phyloP scores from a whole-genome alignment of 1,140 invertebrate genomes.

The Metopolophium dirhodum region DNA sequence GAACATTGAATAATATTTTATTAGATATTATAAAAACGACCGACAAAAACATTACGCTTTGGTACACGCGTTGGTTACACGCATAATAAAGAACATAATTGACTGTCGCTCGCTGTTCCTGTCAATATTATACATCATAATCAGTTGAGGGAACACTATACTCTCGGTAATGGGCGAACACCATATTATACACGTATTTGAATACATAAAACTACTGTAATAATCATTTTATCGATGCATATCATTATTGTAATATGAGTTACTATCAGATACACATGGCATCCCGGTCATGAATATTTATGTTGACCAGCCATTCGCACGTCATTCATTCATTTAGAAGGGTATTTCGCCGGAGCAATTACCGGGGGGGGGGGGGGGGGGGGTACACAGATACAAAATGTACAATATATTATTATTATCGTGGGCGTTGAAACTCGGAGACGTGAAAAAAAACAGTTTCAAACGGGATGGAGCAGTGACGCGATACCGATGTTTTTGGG shows the following conservation, averaged over 20 bases:
- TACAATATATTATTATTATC: not conserved
- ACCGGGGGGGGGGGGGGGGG: not conserved
- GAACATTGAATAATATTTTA: no score
- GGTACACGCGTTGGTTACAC: not conserved
- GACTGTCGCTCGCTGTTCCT: not conserved
- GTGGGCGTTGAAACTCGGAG: not conserved
- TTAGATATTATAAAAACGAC: not conserved
- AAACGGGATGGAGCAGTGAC: not conserved
- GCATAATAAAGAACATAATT: not conserved
- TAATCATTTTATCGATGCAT: not conserved
- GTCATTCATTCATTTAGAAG: not conserved
- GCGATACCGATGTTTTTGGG: constrained; percentile 1
- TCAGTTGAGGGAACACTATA: not conserved
- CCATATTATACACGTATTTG: not conserved
- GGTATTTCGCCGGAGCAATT: not conserved
- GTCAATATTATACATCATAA: not conserved
- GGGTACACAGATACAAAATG: not conserved
- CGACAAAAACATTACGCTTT: not conserved
- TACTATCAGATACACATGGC: not conserved
- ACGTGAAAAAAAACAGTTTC: not conserved
- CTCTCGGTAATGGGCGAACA: not conserved
- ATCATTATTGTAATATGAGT: not conserved
- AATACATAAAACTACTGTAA: not conserved
- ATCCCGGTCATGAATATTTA: not conserved
- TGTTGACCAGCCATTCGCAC: no score